Evolutionary conservation across 2,113 vertebrate genomes (phyloP).

Genomic region (Cochlearius cochlearius): DNA sequence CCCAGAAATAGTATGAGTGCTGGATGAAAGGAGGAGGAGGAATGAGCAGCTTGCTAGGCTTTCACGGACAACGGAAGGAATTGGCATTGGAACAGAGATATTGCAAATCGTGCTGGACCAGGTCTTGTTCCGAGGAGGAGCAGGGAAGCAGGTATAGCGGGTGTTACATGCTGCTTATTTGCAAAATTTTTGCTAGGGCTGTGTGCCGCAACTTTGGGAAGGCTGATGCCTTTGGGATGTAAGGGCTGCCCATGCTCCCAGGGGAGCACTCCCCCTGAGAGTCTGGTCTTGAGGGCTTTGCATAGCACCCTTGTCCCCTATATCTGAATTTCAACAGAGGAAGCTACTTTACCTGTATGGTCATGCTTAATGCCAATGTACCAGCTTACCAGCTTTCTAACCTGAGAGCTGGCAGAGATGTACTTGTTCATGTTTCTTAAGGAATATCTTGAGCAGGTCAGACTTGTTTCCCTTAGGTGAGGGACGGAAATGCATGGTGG

Average conservation of each 20-base stretch:
- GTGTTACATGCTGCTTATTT: neutral
- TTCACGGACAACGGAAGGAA: neutral
- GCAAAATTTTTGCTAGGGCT: neutral
- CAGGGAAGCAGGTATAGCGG: neutral
- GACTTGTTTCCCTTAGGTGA: neutral
- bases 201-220: neutral
- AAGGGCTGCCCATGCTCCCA: neutral
- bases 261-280: neutral
- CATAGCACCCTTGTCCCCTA: accelerated
- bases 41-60: neutral
- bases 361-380: neutral
- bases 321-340: neutral
- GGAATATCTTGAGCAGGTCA: neutral
- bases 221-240: neutral
- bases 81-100: neutral
- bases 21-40: neutral
- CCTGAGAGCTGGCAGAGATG: neutral
- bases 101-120: neutral
- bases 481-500: neutral
- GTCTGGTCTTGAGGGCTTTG: neutral
- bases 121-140: neutral
- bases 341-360: neutral
- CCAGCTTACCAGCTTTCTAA: neutral
- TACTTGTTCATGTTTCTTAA: neutral
- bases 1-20: neutral